Conservation (phyloP, 2,113 vertebrate species). For the Cariama cristata region DNA sequence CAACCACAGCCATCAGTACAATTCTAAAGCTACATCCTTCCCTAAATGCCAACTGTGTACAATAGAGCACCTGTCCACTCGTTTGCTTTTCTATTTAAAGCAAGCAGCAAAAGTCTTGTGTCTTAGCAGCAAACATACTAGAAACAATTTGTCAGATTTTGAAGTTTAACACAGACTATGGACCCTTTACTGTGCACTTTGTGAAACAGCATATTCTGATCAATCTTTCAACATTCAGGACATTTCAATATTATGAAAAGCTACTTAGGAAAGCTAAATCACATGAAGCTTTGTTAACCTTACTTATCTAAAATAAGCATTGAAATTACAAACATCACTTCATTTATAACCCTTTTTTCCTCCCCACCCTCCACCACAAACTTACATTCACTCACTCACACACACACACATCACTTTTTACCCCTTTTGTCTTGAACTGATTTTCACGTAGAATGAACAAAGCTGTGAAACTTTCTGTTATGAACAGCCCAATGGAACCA, state of each 20-base stretch:
- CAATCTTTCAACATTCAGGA: not conserved
- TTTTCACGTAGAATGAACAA: not conserved
- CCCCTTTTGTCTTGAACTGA: not conserved
- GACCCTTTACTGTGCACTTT: not conserved
- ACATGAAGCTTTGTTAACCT: not conserved
- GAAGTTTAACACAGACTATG: not conserved
- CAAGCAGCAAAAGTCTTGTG: not conserved
- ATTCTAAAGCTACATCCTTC: not conserved
- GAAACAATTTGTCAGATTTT: not conserved
- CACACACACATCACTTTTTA: not conserved
- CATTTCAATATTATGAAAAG: not conserved
- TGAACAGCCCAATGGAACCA: not conserved
- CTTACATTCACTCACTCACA: not conserved
- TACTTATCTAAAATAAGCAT: not conserved
- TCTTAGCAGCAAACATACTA: not conserved
- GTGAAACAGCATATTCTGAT: not conserved
- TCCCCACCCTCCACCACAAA: not conserved
- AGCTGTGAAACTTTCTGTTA: not conserved
- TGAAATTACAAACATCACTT: not conserved
- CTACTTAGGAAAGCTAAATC: not conserved
- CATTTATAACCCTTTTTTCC: not conserved
- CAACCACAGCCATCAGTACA: not conserved
- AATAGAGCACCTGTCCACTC: not conserved
- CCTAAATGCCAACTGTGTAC: not conserved
- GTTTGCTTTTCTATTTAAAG: not conserved